Conservation (phyloP, 2,113 vertebrate species). For the Hipposideros armiger region DNA sequence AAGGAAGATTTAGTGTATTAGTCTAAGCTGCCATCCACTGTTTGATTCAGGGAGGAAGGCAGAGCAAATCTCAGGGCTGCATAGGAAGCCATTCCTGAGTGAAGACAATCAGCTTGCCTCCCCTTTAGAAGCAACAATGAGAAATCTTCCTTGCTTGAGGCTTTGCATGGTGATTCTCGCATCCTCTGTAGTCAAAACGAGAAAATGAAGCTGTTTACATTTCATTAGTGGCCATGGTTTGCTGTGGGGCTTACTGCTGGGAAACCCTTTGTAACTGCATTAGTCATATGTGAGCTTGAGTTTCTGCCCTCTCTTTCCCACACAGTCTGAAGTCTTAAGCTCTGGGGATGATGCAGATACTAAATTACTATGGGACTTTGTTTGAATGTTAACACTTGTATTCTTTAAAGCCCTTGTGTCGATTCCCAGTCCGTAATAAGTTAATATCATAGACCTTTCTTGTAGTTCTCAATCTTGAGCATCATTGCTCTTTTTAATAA, state of each 20-base stretch:
- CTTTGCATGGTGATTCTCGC: background rate
- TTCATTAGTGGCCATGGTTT: background rate
- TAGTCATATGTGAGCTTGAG: background rate
- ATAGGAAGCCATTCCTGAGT: background rate
- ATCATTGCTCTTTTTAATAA: background rate
- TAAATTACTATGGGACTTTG: background rate
- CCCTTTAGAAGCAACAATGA: background rate
- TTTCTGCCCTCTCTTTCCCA: background rate
- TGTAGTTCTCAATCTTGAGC: background rate
- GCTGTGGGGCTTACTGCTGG: background rate
- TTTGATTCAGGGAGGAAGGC: background rate
- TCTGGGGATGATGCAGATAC: background rate
- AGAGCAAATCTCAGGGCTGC: background rate
- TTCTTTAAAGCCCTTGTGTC: background rate
- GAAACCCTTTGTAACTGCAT: background rate
- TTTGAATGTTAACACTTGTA: background rate
- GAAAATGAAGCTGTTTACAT: background rate
- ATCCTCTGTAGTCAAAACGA: background rate
- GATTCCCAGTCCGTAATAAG: background rate
- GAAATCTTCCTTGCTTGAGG: background rate
- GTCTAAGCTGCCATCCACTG: background rate
- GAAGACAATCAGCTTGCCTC: background rate
- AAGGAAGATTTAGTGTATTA: background rate
- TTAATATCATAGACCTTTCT: background rate
- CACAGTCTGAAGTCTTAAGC: background rate